Evolutionary conservation across 2,797 vertebrate genomes (phyloP).

Genomic region (Phalloptychus januarius): DNA sequence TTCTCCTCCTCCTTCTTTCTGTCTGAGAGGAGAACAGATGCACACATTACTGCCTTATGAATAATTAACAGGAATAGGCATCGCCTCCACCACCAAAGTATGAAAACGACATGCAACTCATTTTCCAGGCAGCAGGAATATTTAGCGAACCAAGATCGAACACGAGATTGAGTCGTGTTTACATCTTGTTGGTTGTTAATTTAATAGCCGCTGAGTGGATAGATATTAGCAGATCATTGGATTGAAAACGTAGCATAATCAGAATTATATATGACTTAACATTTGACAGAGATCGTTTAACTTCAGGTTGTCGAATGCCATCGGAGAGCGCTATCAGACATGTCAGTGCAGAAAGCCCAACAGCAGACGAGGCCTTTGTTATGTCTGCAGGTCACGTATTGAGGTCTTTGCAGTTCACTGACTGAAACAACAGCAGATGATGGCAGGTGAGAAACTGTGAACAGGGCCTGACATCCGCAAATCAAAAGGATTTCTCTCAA

Average conservation of each 20-base stretch:
- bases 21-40: slow-evolving; percentile 65
- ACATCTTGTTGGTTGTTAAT: slow-evolving; percentile 44
- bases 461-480: slow-evolving; percentile 41
- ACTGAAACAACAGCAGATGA: slow-evolving; percentile 20
- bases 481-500: slow-evolving; percentile 33
- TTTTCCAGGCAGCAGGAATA: slow-evolving; percentile 41
- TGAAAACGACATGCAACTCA: slow-evolving; percentile 61
- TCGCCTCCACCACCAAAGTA: slow-evolving; percentile 48
- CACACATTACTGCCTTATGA: slow-evolving; percentile 64
- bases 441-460: slow-evolving; percentile 19
- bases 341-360: slow-evolving; percentile 10
- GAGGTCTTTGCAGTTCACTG: slow-evolving; percentile 37
- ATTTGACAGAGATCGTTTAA: not conserved
- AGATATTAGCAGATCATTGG: slow-evolving; percentile 34
- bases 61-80: slow-evolving; percentile 66
- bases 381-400: slow-evolving; percentile 33
- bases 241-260: slow-evolving; percentile 13
- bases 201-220: slow-evolving; percentile 37
- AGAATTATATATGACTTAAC: slow-evolving; percentile 1
- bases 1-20: slow-evolving; percentile 37
- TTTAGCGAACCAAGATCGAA: slow-evolving; percentile 23
- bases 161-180: slow-evolving; percentile 32
- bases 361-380: slow-evolving; percentile 13
- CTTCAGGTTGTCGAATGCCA: slow-evolving; percentile 8
- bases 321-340: slow-evolving; percentile 15